Base-by-base conservation (phyloP, 2,113 vertebrate genomes). In the Mugil cephalus region DNA sequence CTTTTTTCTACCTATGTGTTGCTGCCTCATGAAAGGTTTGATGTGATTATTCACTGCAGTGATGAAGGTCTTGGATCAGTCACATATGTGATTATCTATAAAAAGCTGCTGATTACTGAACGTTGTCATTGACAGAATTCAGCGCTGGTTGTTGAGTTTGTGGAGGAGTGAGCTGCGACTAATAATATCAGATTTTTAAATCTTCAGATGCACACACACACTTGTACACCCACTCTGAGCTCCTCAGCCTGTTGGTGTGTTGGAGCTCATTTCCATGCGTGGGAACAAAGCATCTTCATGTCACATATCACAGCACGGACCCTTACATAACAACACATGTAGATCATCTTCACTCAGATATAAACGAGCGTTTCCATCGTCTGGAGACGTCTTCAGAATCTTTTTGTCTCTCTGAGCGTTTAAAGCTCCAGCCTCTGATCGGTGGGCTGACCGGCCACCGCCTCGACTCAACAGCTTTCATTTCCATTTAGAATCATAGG, bases 241-340 rank as follows among this genome's bases (percentile, higher is more conserved):
- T 84, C 64, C 61, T 69, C 79, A 74, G 70, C 50, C 61, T 55
- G 69, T 50, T 65, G 73, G 75, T 76, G 79, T 77, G 62, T 75
- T 75, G 0, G 46, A 79, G 66, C 69, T 82, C 0, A 82, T 88
- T 82, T 86, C 73, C 65, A 79, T 83, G 86, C 82, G 84, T 90
- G 77, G 86, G 84, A 88, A 81, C 81, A 83, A 84, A 88, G 62
- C 68, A 45, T 75, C 77, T 73, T 84, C 77, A 80, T 79, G 79
- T 86, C 77, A 47, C 79, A 76, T 66, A 65, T 76, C 68, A 38
- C 69, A 72, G 66, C 38, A 35, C 65, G 67, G 69, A 82, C 8
- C 46, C 74, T 81, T 79, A 59, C 47, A 55, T 81, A 79, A 88
- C 6, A 19, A 68, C 68, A 74, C 17, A 58, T 39, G 19, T 58